These are phyloP conservation scores for Drosophila kurseongensis DNA, from an alignment of 1,140 invertebrate genomes.

Conservation along the genomic window DNA sequence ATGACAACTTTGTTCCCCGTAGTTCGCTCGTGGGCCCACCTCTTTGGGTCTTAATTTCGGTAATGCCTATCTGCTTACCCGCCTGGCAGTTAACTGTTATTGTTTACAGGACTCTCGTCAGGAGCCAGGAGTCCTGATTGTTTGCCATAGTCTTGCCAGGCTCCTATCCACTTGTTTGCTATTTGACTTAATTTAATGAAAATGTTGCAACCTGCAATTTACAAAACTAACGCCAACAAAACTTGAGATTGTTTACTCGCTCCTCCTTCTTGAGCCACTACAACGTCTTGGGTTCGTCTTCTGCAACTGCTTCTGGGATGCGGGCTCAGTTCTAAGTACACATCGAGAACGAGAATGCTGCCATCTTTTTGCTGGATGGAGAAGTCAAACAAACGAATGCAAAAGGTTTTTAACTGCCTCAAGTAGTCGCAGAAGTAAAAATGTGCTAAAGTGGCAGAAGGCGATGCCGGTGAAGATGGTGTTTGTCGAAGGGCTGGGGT, in stretches of 20 bases:
- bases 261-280: slow-evolving; percentile 11
- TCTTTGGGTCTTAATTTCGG: slow-evolving; percentile 40
- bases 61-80: slow-evolving; percentile 47
- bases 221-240: slow-evolving; percentile 71
- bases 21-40: not conserved
- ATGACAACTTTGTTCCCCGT: slow-evolving; percentile 11
- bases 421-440: slow-evolving; percentile 42
- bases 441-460: slow-evolving; percentile 40
- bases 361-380: slow-evolving; percentile 23
- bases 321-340: slow-evolving; percentile 73
- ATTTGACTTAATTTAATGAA: slow-evolving; percentile 82
- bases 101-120: slow-evolving; percentile 47
- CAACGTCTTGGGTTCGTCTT: slow-evolving; percentile 18
- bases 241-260: slow-evolving; percentile 73
- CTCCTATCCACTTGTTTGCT: slow-evolving; percentile 61
- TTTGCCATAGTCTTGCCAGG: slow-evolving; percentile 38
- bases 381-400: slow-evolving; percentile 73
- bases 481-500: slow-evolving; percentile 19
- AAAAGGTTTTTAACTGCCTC: slow-evolving; percentile 56
- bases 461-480: slow-evolving; percentile 31
- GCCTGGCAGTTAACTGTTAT: slow-evolving; percentile 49
- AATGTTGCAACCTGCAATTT: slow-evolving; percentile 82
- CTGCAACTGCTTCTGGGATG: slow-evolving; percentile 36
- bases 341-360: slow-evolving; percentile 40
- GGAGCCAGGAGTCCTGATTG: slow-evolving; percentile 50